Evolutionary conservation across 2,888 invertebrate species (phyloP).

Genomic region (Catocala sponsa): DNA sequence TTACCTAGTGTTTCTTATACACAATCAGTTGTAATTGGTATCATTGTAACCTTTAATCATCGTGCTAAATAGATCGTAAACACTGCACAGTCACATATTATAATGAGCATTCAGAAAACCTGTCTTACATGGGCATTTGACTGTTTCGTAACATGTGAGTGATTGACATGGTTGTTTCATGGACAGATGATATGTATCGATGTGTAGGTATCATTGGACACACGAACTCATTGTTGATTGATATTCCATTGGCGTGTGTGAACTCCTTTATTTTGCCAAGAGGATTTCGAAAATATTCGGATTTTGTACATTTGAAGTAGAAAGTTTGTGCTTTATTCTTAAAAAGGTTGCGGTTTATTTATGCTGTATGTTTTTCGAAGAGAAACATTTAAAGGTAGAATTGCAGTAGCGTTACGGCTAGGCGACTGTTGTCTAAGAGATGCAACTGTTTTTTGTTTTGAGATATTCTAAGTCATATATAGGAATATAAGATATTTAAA

Average conservation of each 20-base stretch:
- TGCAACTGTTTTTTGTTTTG: too few relatives aligned
- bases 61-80: conserved; percentile 32
- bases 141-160: conserved; percentile 27
- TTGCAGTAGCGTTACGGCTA: too few relatives aligned
- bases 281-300: conserved; percentile 18
- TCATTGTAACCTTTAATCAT: conserved; percentile 25
- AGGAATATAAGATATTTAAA: too few relatives aligned
- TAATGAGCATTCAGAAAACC: conserved; percentile 29
- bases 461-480: too few relatives aligned
- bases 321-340: conserved; percentile 12
- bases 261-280: conserved; percentile 16
- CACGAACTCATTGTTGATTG: conserved; percentile 13
- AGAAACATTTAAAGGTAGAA: too few relatives aligned
- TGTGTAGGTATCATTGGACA: neutral
- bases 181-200: conserved; percentile 5
- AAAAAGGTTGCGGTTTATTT: conserved; percentile 4
- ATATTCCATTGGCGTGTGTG: conserved; percentile 11
- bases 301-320: neutral
- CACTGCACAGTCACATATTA: conserved; percentile 30
- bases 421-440: too few relatives aligned
- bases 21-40: conserved; percentile 27
- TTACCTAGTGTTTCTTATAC: conserved; percentile 19
- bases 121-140: conserved; percentile 21
- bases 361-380: too few relatives aligned
- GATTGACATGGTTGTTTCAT: conserved; percentile 9